phyloP scores from a whole-genome alignment of 2,888 invertebrate species.

The Ellobium chinense region DNA sequence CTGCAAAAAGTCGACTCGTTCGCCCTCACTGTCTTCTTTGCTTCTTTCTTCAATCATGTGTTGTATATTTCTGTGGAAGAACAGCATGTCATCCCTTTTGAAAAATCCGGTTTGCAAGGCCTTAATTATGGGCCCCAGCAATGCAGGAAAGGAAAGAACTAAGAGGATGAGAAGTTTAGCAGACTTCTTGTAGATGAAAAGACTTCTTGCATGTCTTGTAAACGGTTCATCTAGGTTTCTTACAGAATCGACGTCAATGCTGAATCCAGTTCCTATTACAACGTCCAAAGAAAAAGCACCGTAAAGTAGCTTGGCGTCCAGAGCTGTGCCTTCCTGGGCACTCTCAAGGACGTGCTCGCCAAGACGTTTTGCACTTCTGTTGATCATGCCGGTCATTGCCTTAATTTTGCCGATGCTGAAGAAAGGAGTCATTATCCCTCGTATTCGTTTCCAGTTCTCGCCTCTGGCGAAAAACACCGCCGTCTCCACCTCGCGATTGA shows the following conservation, averaged over 20 bases:
- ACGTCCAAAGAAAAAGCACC: constrained; percentile 39
- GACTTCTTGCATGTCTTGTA: constrained; percentile 25
- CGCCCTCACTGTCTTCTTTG: background rate
- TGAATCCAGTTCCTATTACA: constrained; percentile 22
- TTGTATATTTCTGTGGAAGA: background rate
- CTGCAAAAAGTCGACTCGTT: constrained; percentile 46
- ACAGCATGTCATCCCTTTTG: constrained; percentile 25
- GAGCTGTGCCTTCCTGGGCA: constrained; percentile 3
- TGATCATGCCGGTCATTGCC: constrained; percentile 6
- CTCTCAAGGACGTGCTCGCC: constrained; percentile 6
- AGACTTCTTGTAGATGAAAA: constrained; percentile 27
- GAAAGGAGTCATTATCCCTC: constrained; percentile 6
- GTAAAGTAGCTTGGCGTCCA: constrained; percentile 22
- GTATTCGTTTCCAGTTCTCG: constrained; percentile 24
- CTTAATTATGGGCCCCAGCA: background rate
- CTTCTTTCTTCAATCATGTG: constrained; percentile 21
- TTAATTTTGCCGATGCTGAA: constrained; percentile 32
- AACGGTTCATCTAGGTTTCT: constrained; percentile 29
- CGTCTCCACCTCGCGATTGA: constrained; percentile 1
- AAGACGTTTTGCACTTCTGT: constrained; percentile 18
- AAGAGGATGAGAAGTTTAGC: background rate
- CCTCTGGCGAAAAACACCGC: constrained; percentile 28
- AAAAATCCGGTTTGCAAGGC: constrained; percentile 6
- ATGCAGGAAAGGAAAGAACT: background rate
- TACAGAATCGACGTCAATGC: constrained; percentile 37